Evolutionary conservation across 2,797 vertebrate species (phyloP), one percentile per base, ranked within the genome.

Genomic region (Adelosebastes latens): DNA sequence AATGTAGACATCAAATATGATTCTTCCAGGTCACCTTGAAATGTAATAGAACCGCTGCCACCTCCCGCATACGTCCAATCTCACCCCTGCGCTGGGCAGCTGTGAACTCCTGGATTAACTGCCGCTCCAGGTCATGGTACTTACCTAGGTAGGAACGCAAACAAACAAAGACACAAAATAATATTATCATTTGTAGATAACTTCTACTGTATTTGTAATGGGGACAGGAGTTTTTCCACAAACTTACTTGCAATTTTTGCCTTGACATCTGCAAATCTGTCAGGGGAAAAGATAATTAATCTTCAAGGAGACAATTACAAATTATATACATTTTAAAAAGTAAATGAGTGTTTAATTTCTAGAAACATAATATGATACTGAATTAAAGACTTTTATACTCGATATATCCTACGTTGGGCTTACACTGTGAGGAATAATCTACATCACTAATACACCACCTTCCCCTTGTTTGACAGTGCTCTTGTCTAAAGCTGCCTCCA

Each of bases 181-280:
- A 2, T 10, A 20, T 56, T 7, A 32, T 39, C 3, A 56, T 46
- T 24, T 67, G 46, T 20, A 27, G 12, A 36, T 16, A 34, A 53
- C 29, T 20, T 66, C 4, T 6, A 1, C 5, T 79, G 6, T 49
- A 56, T 63, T 78, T 53, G 22, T 8, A 68, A 73, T 24, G 10
- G 29, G 60, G 32, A 78, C n/a, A n/a, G 29, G 22, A 62, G 4
- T 12, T 68, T 14, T 25, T 55, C 5, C 14, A 58, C 32, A 58
- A 74, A 97, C 99, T 96, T 96, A 99, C 99, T 99, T 94, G 99
- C 98, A 92, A 99, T 99, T 96, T 99, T 99, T 83, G 98, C 98
- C 93, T 99, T 99, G 88, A 99, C 99, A 91, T 99, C 99, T 87
- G 99, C 96, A 97, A 99, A 99, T 94, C 99, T 99, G 95, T 89